A percentile compares a stretch with the other conserved stretches of the same genome.
Conservation (phyloP, 2,888 invertebrate genomes). For the Synergus japonicus region DNA sequence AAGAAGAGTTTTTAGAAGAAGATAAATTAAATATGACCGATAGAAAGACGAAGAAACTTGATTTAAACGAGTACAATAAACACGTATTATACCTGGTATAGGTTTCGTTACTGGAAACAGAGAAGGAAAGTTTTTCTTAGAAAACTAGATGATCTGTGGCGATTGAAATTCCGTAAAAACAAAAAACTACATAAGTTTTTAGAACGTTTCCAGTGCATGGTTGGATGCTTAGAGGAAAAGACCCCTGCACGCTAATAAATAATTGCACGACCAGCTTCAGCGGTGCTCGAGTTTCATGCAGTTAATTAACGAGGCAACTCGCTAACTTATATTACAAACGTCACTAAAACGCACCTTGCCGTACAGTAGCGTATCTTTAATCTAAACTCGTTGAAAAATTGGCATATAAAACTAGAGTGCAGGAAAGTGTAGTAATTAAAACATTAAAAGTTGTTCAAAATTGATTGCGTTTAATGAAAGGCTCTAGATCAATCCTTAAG, state of each 20-base stretch:
- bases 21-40: not conserved
- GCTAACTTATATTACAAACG: conserved; percentile 58
- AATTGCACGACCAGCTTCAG: conserved; percentile 59
- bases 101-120: conserved; percentile 3
- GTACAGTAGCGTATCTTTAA: conserved; percentile 53
- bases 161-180: conserved; percentile 24
- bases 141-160: conserved; percentile 21
- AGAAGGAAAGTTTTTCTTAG: conserved; percentile 12
- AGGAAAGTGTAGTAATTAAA: conserved; percentile 11
- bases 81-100: not conserved
- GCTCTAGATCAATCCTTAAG: not conserved
- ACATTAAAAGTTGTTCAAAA: not conserved
- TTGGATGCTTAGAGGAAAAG: conserved; percentile 54
- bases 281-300: conserved; percentile 58
- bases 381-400: conserved; percentile 1
- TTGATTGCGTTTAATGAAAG: not conserved
- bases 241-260: conserved; percentile 58
- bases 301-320: conserved; percentile 64
- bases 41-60: not conserved
- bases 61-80: not conserved
- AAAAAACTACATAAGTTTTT: conserved; percentile 24
- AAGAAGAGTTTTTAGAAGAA: not conserved
- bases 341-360: conserved; percentile 62
- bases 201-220: conserved; percentile 30
- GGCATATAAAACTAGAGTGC: conserved; percentile 2